Evolutionary conservation across 2,888 invertebrate genomes (phyloP).

Genomic region (Melipona beecheii): DNA sequence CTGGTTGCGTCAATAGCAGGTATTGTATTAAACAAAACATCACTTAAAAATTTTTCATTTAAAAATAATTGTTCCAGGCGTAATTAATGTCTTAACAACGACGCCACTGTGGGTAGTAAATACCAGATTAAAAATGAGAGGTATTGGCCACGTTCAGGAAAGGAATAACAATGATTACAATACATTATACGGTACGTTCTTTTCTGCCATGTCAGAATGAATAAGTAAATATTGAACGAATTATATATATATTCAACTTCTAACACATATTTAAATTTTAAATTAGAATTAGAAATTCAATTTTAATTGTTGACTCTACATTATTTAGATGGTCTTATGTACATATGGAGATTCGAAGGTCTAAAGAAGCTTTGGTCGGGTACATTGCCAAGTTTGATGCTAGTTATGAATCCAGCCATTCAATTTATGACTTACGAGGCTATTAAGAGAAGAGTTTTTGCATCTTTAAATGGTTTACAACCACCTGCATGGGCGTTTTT

Average conservation of each 20-base stretch:
- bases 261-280: neutral
- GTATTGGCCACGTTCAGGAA: slow-evolving; percentile 81
- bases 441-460: slow-evolving; percentile 89
- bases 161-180: slow-evolving; percentile 74
- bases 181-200: slow-evolving; percentile 77
- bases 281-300: neutral
- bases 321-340: slow-evolving; percentile 87
- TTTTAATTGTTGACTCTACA: neutral
- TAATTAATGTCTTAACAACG: slow-evolving; percentile 93
- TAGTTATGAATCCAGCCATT: slow-evolving; percentile 95
- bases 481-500: slow-evolving; percentile 88
- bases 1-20: slow-evolving; percentile 92
- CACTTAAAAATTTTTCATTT: neutral
- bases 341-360: slow-evolving; percentile 91
- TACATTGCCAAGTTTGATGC: slow-evolving; percentile 91
- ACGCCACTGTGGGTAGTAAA: slow-evolving; percentile 97
- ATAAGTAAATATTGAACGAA: neutral
- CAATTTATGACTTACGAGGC: slow-evolving; percentile 97
- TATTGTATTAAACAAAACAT: slow-evolving; percentile 61
- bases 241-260: neutral
- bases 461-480: slow-evolving; percentile 84
- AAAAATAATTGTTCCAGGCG: slow-evolving; percentile 81
- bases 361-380: slow-evolving; percentile 92
- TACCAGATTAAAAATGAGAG: slow-evolving; percentile 93
- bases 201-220: neutral